Evolutionary conservation across 2,888 invertebrate genomes (phyloP).

Genomic region (Meteorus colon): DNA sequence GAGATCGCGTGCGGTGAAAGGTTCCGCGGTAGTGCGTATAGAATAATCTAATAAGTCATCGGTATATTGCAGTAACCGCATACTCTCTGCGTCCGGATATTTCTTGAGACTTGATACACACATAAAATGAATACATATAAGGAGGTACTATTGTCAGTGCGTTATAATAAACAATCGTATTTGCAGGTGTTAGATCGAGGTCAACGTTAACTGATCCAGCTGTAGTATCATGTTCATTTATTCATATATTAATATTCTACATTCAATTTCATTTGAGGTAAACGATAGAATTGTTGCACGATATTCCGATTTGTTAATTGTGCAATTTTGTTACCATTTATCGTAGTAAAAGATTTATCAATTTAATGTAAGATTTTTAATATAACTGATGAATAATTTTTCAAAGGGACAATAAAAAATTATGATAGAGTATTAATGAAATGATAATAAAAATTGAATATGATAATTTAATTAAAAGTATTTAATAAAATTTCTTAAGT

Average conservation of each 20-base stretch:
- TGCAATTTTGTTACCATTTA: neutral
- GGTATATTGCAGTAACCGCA: slow-evolving; percentile 19
- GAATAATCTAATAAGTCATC: slow-evolving; percentile 31
- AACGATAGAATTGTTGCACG: no score
- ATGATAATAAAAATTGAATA: no score
- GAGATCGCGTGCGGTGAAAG: slow-evolving; percentile 44
- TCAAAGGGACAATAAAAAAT: no score
- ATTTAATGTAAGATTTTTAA: no score
- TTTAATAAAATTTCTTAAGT: no score
- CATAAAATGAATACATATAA: neutral
- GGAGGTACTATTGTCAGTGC: neutral
- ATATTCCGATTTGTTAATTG: no score
- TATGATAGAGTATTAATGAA: no score
- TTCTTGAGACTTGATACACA: neutral
- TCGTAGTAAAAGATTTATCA: neutral
- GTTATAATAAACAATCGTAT: slow-evolving; percentile 37
- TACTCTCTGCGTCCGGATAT: slow-evolving; percentile 11
- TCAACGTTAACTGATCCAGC: slow-evolving; percentile 45
- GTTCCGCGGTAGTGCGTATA: slow-evolving; percentile 43
- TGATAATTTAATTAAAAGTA: no score
- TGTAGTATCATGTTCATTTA: slow-evolving; percentile 6
- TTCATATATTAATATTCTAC: slow-evolving; percentile 18
- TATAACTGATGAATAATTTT: no score
- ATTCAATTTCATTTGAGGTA: no score
- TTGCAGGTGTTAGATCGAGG: slow-evolving; percentile 53